A percentile compares a stretch with the other conserved stretches of the same genome.
These are phyloP conservation scores for Nebria salina DNA, from an alignment of 2,888 invertebrate genomes.

Conservation along the genomic window DNA sequence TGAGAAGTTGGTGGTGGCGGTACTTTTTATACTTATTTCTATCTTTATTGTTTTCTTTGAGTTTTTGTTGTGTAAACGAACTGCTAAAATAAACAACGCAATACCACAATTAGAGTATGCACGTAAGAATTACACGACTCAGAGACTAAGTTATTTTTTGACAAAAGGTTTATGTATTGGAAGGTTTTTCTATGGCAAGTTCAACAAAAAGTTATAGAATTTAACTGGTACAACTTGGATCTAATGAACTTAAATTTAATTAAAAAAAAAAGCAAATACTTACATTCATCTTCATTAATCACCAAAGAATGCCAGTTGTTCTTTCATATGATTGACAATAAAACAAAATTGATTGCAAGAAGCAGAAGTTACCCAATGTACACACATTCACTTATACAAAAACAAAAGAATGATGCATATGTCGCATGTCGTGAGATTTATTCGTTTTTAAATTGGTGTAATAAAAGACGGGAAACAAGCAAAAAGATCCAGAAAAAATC, in stretches of 20 bases:
- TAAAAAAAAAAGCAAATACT: neutral
- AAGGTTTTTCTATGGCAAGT: too few species aligned
- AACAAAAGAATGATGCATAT: neutral
- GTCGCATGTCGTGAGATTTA: conserved; percentile 25
- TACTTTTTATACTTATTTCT: conserved; percentile 23
- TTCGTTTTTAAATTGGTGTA: conserved; percentile 43
- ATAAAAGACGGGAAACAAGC: conserved; percentile 33
- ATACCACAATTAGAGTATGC: conserved; percentile 3
- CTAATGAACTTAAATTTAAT: too few species aligned
- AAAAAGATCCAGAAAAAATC: conserved; percentile 25
- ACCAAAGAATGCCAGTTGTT: neutral
- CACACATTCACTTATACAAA: neutral
- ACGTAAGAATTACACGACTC: conserved; percentile 26
- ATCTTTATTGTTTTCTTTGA: neutral
- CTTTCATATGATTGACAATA: neutral
- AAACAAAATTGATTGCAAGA: neutral
- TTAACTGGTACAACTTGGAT: too few species aligned
- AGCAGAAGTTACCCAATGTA: neutral
- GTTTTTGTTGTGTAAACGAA: conserved; percentile 20
- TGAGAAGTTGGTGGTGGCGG: conserved; percentile 39
- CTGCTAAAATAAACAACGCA: conserved; percentile 33
- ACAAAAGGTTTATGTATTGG: neutral
- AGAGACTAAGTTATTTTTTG: conserved; percentile 3
- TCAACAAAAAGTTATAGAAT: too few species aligned
- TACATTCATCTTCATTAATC: neutral